A percentile compares a stretch with the other conserved stretches of the same genome.
Conservation (phyloP, 2,113 vertebrate species). For the Eulemur macaco region DNA sequence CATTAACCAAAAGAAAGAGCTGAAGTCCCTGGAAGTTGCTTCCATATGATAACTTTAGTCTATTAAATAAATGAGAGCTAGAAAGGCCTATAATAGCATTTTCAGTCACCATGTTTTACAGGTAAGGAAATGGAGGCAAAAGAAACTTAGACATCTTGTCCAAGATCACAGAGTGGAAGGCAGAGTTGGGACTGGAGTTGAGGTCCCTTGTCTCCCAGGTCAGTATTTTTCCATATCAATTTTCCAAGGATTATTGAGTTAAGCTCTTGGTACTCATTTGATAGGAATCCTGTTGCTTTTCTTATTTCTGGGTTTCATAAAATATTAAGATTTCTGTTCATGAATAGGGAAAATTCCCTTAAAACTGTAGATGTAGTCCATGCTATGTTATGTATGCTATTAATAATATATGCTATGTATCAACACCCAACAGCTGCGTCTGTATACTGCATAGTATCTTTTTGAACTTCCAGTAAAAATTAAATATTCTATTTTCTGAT, state of each 20-base stretch:
- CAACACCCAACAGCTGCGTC: conserved; percentile 22
- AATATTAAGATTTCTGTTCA: conserved; percentile 50
- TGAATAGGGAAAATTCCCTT: not conserved
- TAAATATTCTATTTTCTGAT: conserved; percentile 29
- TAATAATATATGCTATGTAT: conserved; percentile 42
- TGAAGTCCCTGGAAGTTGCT: conserved; percentile 7
- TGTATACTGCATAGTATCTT: not conserved
- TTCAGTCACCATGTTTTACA: not conserved
- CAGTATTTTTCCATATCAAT: not conserved
- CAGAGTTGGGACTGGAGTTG: not conserved
- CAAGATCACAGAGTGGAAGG: not conserved
- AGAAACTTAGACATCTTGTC: not conserved
- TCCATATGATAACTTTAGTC: not conserved
- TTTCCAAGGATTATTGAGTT: conserved; percentile 60
- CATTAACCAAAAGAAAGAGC: conserved; percentile 40
- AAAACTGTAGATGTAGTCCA: not conserved
- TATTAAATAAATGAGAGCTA: not conserved
- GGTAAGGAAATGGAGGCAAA: not conserved
- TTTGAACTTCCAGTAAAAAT: not conserved
- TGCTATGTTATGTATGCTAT: conserved; percentile 47
- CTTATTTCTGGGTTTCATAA: conserved; percentile 12
- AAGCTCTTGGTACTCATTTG: conserved; percentile 58
- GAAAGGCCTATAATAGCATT: not conserved
- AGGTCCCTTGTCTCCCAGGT: not conserved
- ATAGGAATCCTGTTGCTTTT: conserved; percentile 62